Evolutionary conservation across 2,888 invertebrate genomes (phyloP), one percentile per base, ranked within the genome.

Genomic region (Pollenia griseotomentosa): DNA sequence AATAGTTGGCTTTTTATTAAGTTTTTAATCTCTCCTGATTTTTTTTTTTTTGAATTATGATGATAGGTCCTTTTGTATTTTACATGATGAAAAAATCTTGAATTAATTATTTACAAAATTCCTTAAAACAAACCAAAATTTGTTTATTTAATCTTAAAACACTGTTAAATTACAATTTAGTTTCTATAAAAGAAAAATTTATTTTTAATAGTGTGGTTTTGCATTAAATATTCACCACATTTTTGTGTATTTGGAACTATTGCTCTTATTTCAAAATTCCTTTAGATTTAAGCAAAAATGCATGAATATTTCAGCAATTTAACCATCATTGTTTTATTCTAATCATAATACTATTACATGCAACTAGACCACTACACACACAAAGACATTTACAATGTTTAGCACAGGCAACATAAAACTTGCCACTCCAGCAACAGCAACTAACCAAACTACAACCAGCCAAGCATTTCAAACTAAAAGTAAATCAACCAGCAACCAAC

Each of bases 241-340:
- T 46, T 78, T 59, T n/a, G 44, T 65, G 57, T 66, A 14, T 44
- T 12, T 66, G 7, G 33, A 68, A 48, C 1, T 77, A 33, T 19
- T 61, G 42, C 14, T 66, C 68, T 65, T 44, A 4, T 73, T 19
- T 40, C 42, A 7, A 12, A 16, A 77, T 75, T 65, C 53, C 48
- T 55, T 79, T 55, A 48, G 14, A 63, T 33, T 74, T 55, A 7
- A 53, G n/a, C 10, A 23, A 61, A 46, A 83, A 46, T 74, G 63
- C 59, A 83, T 86, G 83, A 86, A 86, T 86, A 86, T 86, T 86
- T 83, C 16, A 86, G 40, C 70, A 86, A 71, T 80, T 86, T 70
- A 75, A 71, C 79, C 83, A 74, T 33, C 63, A 83, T 83, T 86
- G 79, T 83, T 80, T 71, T 61, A 75, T 75, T 51, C 61, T 51